Conservation (phyloP, 2,113 vertebrate species). For the Neodon shergylaensis region DNA sequence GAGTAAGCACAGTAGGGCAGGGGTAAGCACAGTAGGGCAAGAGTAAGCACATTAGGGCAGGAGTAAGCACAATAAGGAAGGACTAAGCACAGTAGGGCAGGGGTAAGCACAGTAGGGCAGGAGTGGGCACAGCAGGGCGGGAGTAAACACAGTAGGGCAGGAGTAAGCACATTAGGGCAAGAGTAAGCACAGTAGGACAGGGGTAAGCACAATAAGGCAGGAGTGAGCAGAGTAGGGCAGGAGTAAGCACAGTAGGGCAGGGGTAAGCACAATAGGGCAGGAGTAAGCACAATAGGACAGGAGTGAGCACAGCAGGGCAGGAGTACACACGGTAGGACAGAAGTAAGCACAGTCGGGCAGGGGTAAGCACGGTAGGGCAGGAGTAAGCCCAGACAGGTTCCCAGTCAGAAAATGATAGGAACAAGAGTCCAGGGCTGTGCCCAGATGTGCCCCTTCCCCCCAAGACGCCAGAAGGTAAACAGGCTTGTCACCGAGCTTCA, state of each 20-base stretch:
- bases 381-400: accelerated
- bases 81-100: accelerated
- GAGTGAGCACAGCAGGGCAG: accelerated
- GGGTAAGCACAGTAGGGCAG: accelerated
- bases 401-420: accelerated
- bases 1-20: accelerated
- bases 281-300: accelerated
- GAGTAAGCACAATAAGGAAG: accelerated
- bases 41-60: accelerated
- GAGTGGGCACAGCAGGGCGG: neutral
- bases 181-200: too few species aligned
- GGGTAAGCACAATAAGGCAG: too few species aligned
- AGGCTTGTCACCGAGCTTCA: neutral
- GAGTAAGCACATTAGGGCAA: accelerated
- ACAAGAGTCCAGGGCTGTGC: accelerated
- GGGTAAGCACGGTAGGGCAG: neutral
- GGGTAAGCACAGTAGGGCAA: accelerated
- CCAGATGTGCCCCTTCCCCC: accelerated
- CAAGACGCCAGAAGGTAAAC: accelerated
- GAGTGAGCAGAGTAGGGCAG: too few species aligned
- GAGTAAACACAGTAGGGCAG: neutral
- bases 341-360: neutral
- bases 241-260: too few species aligned
- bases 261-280: neutral
- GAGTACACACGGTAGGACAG: neutral